phyloP scores from a whole-genome alignment of 53 echinoderm and acorn worm species.

The Pentamera pediparva region DNA sequence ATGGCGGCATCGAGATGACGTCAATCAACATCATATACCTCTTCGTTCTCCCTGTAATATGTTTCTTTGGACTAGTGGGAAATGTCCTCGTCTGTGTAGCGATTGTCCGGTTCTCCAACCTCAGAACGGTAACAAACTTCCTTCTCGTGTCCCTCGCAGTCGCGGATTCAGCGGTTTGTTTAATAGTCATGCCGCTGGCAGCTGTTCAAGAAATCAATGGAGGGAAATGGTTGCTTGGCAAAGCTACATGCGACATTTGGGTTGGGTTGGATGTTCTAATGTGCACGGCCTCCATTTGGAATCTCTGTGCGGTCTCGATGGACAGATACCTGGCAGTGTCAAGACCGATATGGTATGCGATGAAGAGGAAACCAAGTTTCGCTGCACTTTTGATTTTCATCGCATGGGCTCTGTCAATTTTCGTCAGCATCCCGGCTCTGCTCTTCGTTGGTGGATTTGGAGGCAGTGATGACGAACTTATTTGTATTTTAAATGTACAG shows the following conservation, averaged over 20 bases:
- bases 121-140: slow-evolving; percentile 16
- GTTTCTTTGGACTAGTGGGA: slow-evolving; percentile 14
- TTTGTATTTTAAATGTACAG: slow-evolving; percentile 71
- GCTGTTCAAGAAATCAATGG: slow-evolving; percentile 30
- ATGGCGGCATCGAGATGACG: background rate
- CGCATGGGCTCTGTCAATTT: slow-evolving; percentile 64
- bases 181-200: slow-evolving; percentile 23
- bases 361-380: slow-evolving; percentile 74
- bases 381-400: slow-evolving; percentile 51
- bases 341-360: slow-evolving; percentile 78
- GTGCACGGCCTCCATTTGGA: slow-evolving; percentile 88
- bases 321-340: slow-evolving; percentile 90
- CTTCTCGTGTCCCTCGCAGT: slow-evolving; percentile 15
- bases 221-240: slow-evolving; percentile 81
- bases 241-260: slow-evolving; percentile 76
- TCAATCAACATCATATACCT: slow-evolving; percentile 7
- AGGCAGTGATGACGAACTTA: slow-evolving; percentile 29
- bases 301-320: slow-evolving; percentile 81
- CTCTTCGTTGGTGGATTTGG: slow-evolving; percentile 78
- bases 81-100: slow-evolving; percentile 16
- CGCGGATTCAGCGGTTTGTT: slow-evolving; percentile 24
- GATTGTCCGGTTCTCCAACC: slow-evolving; percentile 2
- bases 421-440: slow-evolving; percentile 76
- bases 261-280: slow-evolving; percentile 76
- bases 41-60: slow-evolving; percentile 16